Percentiles rank a stretch among this genome's conserved stretches.
phyloP scores from a whole-genome alignment of 2,888 invertebrate species.

The Tinea pellionella region DNA sequence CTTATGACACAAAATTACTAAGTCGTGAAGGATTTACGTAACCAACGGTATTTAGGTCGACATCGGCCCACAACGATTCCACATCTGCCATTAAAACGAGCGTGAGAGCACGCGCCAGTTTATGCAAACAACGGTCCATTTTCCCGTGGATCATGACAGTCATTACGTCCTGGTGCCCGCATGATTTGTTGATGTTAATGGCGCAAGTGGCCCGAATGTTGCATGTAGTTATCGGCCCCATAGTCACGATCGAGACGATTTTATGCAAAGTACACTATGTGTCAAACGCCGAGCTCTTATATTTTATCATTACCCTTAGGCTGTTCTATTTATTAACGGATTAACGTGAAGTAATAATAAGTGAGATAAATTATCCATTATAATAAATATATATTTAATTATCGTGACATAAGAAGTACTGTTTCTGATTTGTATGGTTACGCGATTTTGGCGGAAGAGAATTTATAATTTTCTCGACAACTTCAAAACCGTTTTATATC shows the following conservation, averaged over 20 bases:
- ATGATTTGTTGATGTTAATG: constrained; percentile 27
- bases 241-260: constrained; percentile 45
- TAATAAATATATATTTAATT: not conserved
- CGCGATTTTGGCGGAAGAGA: constrained; percentile 15
- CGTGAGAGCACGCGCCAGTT: constrained; percentile 44
- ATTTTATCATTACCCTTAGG: constrained; percentile 36
- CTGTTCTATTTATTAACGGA: constrained; percentile 48
- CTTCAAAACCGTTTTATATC: constrained; percentile 10
- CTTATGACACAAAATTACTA: constrained; percentile 24
- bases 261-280: constrained; percentile 31
- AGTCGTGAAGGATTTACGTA: constrained; percentile 30
- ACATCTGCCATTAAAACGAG: constrained; percentile 41
- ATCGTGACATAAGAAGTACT: not conserved
- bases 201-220: constrained; percentile 49
- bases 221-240: constrained; percentile 30
- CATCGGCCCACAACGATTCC: constrained; percentile 26
- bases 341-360: not conserved
- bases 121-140: constrained; percentile 51
- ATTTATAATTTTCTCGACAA: constrained; percentile 11
- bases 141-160: constrained; percentile 43
- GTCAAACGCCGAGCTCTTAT: constrained; percentile 29
- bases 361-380: not conserved
- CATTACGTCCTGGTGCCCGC: constrained; percentile 38
- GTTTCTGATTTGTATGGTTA: constrained; percentile 15
- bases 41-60: constrained; percentile 32